phyloP scores from a whole-genome alignment of 2,113 vertebrate genomes.

The Nothobranchius furzeri region DNA sequence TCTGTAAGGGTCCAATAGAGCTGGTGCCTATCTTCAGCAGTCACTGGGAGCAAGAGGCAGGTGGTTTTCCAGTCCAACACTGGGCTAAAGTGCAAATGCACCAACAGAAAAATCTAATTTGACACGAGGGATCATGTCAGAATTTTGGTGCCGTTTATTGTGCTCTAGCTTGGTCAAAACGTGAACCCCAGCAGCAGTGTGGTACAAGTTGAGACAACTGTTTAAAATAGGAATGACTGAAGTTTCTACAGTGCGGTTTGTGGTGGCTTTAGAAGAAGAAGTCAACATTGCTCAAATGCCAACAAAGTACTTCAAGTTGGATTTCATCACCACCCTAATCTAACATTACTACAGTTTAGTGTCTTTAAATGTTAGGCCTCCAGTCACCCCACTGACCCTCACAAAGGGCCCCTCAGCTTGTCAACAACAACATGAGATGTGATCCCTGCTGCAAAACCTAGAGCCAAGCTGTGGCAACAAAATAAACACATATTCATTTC shows the following conservation, averaged over 20 bases:
- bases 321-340: constrained; percentile 27
- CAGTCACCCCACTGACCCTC: constrained; percentile 3
- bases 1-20: no score
- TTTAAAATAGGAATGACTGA: constrained; percentile 6
- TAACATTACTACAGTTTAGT: constrained; percentile 39
- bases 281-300: constrained; percentile 23
- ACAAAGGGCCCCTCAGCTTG: constrained; percentile 4
- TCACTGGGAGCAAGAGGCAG: no score
- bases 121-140: no score
- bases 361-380: constrained; percentile 19
- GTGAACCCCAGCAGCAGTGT: no score
- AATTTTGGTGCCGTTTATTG: no score
- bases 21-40: no score
- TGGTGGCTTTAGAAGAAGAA: constrained; percentile 10
- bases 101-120: no score
- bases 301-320: constrained; percentile 7
- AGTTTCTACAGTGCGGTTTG: not conserved
- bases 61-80: no score
- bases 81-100: no score
- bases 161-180: no score
- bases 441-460: not conserved
- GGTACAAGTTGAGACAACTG: not conserved
- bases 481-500: not conserved
- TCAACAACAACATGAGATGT: not conserved
- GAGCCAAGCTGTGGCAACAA: not conserved